Base-by-base conservation (phyloP, 2,888 invertebrate species). In the Phorcus lineatus region DNA sequence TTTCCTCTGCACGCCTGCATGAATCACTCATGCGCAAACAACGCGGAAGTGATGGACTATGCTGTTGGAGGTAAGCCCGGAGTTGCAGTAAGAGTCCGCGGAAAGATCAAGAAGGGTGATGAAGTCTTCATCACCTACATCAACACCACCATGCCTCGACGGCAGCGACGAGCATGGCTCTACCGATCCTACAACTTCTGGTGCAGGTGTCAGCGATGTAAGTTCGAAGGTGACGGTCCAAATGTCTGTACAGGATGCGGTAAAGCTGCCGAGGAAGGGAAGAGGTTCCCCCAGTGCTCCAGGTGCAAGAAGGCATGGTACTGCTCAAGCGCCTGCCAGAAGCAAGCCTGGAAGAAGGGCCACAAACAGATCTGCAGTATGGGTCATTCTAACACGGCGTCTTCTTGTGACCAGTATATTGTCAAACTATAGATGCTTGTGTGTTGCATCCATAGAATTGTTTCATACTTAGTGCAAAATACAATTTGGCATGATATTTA, bases 11-110 rank as follows among this genome's bases (percentile, higher is more conserved):
- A 90, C 75, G 88, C 90, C 0, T 90, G 89, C 78, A 77, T 90
- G 57, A 90, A 90, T 66, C 90, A 90, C 79, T 89, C 89, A 6
- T 90, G 90, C 78, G 86, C 84, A 66, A 89, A 89, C 81, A 88
- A 86, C 74, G 88, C 86, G 9, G 86, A 88, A 80, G 88, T 90
- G 28, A 74, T 86, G 74, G 87, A 86, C 77, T 81, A 82, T 52
- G 62, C 79, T 24, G 77, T 74, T 11, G 84, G 87, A 22, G 88
- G 87, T n/a, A 81, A 82, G 57, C 86, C 87, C 0, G 80, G 83
- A 9, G 80, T 76, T 19, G 57, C 53, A 22, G 78, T 80, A 2
- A 76, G 79, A 36, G 82, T 62, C 55, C 53, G 79, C 31, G 6
- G 53, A 47, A 55, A 74, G 22, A 53, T 83, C 6, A 67, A 74